phyloP scores from a whole-genome alignment of 2,797 vertebrate species.

The Euphonia xanthogaster region DNA sequence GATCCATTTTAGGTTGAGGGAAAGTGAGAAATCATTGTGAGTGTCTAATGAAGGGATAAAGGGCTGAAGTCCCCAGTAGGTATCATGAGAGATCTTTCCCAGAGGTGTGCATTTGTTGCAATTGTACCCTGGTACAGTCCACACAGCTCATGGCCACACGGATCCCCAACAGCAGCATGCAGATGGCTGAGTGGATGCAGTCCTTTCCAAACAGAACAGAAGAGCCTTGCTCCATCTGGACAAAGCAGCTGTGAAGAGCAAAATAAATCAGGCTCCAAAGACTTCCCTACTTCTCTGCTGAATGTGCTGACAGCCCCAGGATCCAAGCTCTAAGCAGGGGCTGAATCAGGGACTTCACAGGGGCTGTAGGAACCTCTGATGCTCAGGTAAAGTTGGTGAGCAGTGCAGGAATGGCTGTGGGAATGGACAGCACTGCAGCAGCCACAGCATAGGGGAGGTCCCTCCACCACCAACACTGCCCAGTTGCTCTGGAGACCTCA shows the following conservation, averaged over 20 bases:
- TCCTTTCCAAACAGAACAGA: neutral
- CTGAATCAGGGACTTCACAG: neutral
- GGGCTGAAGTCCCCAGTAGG: neutral
- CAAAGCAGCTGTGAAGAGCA: neutral
- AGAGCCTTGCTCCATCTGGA: neutral
- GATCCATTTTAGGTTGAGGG: neutral
- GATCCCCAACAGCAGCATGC: neutral
- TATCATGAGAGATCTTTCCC: neutral
- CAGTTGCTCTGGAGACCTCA: neutral
- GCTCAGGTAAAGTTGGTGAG: neutral
- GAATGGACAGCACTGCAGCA: neutral
- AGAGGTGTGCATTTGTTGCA: neutral
- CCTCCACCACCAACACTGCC: neutral
- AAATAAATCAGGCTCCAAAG: neutral
- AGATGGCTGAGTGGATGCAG: neutral
- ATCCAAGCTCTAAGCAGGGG: neutral
- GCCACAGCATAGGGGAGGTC: neutral
- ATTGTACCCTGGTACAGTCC: neutral
- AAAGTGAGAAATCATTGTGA: neutral
- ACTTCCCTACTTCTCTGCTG: neutral
- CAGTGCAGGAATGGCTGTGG: neutral
- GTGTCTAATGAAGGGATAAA: neutral
- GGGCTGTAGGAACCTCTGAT: neutral
- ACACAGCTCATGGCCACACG: neutral
- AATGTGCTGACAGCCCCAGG: neutral